Evolutionary conservation across 2,888 invertebrate species (phyloP).

Genomic region (Rhogogaster chlorosoma): DNA sequence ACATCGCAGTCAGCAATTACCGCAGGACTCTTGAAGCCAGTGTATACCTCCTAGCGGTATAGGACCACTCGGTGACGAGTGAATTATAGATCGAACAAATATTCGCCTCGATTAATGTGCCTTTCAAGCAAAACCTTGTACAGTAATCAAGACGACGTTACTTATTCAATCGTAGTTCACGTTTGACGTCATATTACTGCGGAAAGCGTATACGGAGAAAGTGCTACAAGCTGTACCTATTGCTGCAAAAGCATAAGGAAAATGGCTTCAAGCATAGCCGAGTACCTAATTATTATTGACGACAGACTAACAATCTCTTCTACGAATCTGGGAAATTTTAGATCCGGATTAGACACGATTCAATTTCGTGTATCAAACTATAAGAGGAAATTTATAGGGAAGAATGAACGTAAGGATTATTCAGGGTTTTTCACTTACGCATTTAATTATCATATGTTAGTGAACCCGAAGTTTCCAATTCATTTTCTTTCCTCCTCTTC

Average conservation of each 20-base stretch:
- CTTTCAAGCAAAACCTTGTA: not conserved
- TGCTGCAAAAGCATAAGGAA: not conserved
- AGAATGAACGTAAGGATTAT: not conserved
- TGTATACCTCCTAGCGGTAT: not conserved
- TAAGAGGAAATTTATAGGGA: not conserved
- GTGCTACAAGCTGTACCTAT: not conserved
- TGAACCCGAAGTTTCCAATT: not conserved
- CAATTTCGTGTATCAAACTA: not conserved
- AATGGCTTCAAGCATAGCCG: not conserved
- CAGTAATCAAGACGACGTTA: not conserved
- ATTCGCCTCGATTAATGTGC: not conserved
- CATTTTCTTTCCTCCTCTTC: not conserved
- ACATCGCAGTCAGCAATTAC: not conserved
- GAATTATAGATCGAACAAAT: conserved; percentile 9
- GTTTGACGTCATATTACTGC: conserved; percentile 20
- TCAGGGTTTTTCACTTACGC: not conserved
- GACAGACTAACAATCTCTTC: not conserved
- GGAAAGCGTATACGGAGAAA: conserved; percentile 21
- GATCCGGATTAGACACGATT: not conserved
- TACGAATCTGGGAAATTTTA: not conserved
- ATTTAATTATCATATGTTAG: not conserved
- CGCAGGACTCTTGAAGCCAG: not conserved
- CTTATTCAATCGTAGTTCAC: not conserved
- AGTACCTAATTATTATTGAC: not conserved
- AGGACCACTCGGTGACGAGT: not conserved